Evolutionary conservation across 1,140 invertebrate species (phyloP), one percentile per base, ranked within the genome.

Genomic region (Musca vetustissima): DNA sequence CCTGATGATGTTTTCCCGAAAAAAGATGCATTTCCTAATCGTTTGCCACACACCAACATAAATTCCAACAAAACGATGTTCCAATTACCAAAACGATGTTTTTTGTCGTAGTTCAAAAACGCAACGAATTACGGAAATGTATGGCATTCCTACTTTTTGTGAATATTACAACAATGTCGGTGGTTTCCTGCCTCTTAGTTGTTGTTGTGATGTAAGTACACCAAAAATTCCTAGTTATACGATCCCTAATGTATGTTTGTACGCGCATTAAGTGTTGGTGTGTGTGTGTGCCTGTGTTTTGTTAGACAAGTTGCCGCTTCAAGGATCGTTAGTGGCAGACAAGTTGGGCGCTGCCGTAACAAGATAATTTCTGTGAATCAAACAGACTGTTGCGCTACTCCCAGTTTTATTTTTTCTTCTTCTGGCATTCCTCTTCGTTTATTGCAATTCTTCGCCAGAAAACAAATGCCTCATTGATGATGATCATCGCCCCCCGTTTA

Each of bases 301-400:
- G 68, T 71, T 76, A 79, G 77, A 79, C 77, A 77, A 73, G 76
- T 79, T 79, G 77, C 77, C 75, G 78, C 75, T 78, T 66, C 64
- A 79, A 74, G 77, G 78, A 79, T 79, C 75, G 76, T 61, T 61
- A 70, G 43, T 49, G 64, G 64, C 75, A 80, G 78, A 80, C 78
- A 80, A 80, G 78, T 80, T 80, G 78, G 78, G 78, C 78, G 78
- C 78, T 80, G 75, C 78, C 78, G 78, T 75, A 79, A 69, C 68
- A 69, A 69, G 49, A 65, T 25, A 65, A 69, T 69, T 69, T 53
- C 68, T 28, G 24, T 19, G 64, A 69, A 69, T 64, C 76, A 72
- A 76, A 13, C 53, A 24, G 4, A 24, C 53, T 55, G 11, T 8
- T 11, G 21, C 19, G 21, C 24, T 55, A 24, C 7, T 22, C 22